These are phyloP conservation scores for Brachionus koreanus DNA, from an alignment of 1,140 invertebrate genomes.

Conservation along the genomic window DNA sequence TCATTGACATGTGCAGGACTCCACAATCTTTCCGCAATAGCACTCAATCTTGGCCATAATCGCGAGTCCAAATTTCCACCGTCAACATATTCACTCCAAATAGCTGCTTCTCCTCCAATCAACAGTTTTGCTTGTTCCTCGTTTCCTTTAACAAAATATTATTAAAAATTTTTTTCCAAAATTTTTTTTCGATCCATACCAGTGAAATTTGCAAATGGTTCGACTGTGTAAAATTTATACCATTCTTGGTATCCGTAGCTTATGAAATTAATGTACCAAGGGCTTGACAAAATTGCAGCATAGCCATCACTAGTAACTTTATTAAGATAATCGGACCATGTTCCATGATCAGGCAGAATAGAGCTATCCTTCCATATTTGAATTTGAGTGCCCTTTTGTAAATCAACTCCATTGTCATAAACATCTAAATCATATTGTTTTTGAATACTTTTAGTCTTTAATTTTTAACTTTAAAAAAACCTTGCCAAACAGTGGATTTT, in stretches of 20 bases:
- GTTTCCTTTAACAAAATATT: neutral
- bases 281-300: slow-evolving; percentile 68
- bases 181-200: slow-evolving; percentile 47
- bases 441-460: slow-evolving; percentile 78
- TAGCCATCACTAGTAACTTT: slow-evolving; percentile 64
- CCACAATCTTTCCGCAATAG: slow-evolving; percentile 51
- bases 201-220: slow-evolving; percentile 49
- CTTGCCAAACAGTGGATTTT: slow-evolving; percentile 44
- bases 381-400: slow-evolving; percentile 40
- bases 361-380: slow-evolving; percentile 45
- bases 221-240: slow-evolving; percentile 44
- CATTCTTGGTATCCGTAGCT: slow-evolving; percentile 58
- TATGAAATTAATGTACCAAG: slow-evolving; percentile 81
- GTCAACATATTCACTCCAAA: slow-evolving; percentile 52
- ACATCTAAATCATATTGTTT: slow-evolving; percentile 69
- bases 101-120: slow-evolving; percentile 54
- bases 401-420: slow-evolving; percentile 39
- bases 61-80: slow-evolving; percentile 46
- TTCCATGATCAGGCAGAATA: neutral
- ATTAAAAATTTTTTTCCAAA: neutral
- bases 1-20: slow-evolving; percentile 46
- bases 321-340: slow-evolving; percentile 47
- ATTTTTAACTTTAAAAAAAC: slow-evolving; percentile 39
- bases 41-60: slow-evolving; percentile 47
- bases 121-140: slow-evolving; percentile 48